A percentile compares a stretch with the other conserved stretches of the same genome.
Conservation (phyloP, 2,113 vertebrate species). For the Muntiacus muntjak region DNA sequence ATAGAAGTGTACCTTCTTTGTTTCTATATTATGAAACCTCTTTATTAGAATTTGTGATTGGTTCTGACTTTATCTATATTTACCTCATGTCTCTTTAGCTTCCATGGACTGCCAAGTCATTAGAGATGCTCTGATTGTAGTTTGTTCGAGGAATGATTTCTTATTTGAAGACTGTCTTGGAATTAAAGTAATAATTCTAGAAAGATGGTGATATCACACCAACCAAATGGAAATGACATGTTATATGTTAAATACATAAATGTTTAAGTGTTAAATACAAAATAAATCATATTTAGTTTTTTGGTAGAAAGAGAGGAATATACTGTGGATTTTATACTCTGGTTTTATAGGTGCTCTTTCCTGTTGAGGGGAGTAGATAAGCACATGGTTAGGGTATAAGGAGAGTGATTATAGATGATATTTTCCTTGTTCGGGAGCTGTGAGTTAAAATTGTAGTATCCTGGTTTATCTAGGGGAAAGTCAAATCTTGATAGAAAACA, state of each 20-base stretch:
- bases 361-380: neutral
- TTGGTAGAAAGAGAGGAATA: neutral
- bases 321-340: neutral
- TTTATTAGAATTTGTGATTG: neutral
- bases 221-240: neutral
- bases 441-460: neutral
- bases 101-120: neutral
- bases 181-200: neutral
- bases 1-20: neutral
- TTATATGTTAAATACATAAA: neutral
- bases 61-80: neutral
- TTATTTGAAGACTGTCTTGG: neutral
- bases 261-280: neutral
- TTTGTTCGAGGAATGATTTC: neutral
- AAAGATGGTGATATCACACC: neutral
- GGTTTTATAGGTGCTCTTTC: neutral
- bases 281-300: neutral
- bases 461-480: neutral
- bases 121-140: neutral
- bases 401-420: neutral
- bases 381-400: neutral
- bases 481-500: conserved; percentile 10
- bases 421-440: neutral
- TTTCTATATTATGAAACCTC: conserved; percentile 38
- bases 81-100: neutral